Evolutionary conservation across 2,797 vertebrate genomes (phyloP).

Genomic region (Pipistrellus pipistrellus): DNA sequence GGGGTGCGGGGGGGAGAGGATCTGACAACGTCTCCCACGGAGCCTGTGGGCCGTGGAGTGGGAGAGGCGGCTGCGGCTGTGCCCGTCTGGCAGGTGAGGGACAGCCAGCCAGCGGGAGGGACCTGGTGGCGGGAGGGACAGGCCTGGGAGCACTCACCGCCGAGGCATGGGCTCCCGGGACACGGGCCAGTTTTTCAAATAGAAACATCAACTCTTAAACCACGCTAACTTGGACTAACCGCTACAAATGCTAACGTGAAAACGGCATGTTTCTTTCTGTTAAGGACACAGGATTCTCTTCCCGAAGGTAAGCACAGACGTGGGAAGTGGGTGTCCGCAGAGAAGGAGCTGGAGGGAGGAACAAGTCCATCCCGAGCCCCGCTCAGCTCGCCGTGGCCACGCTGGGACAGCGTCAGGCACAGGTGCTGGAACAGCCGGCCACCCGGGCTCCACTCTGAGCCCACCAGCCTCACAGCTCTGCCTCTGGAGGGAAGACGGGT

Average conservation of each 20-base stretch:
- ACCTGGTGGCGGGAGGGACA: neutral
- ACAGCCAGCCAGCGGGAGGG: neutral
- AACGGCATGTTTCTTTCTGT: neutral
- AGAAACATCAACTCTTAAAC: neutral
- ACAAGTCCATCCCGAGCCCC: neutral
- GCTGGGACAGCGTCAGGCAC: rapidly evolving
- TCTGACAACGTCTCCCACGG: neutral
- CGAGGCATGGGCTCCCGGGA: neutral
- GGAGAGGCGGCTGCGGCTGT: neutral
- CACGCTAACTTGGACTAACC: neutral
- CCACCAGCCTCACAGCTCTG: neutral
- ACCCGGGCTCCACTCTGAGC: neutral
- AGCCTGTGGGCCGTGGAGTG: neutral
- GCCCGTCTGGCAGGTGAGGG: neutral
- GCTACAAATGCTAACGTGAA: neutral
- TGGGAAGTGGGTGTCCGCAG: neutral
- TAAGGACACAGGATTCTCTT: slow-evolving; percentile 1
- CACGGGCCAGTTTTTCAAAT: neutral
- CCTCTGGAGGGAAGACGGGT: neutral
- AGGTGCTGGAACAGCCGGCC: neutral
- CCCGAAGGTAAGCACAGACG: neutral
- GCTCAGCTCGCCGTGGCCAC: no score
- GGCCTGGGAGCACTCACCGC: rapidly evolving
- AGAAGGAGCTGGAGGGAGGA: neutral
- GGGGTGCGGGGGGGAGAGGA: neutral